Evolutionary conservation across 2,888 invertebrate genomes (phyloP).

Genomic region (Shargacucullia verbasci): DNA sequence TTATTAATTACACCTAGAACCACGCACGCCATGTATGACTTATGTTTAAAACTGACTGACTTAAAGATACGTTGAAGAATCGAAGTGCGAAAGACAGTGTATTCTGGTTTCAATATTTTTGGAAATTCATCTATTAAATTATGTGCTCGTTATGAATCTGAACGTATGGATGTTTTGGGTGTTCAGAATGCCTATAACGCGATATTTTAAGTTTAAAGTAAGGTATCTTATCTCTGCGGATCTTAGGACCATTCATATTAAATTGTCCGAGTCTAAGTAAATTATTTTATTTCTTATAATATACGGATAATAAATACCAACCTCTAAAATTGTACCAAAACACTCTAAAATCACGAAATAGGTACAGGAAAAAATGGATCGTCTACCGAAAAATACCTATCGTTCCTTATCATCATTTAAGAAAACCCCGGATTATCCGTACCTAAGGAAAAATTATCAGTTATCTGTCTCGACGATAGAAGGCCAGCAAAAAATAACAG

Average conservation of each 20-base stretch:
- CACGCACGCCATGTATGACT: slow-evolving; percentile 3
- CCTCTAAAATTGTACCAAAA: slow-evolving; percentile 1
- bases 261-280: not conserved
- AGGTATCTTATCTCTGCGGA: too few relatives aligned
- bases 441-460: slow-evolving; percentile 48
- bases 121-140: too few relatives aligned
- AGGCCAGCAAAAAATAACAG: slow-evolving; percentile 53
- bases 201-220: too few relatives aligned
- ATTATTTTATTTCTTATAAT: too few relatives aligned
- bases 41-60: too few relatives aligned
- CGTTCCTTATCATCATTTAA: slow-evolving; percentile 40
- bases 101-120: too few relatives aligned
- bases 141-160: too few relatives aligned
- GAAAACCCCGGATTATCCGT: slow-evolving; percentile 48
- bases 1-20: slow-evolving; percentile 72
- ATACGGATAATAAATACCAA: too few relatives aligned
- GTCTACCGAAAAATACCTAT: slow-evolving; percentile 42
- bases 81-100: too few relatives aligned
- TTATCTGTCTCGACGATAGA: slow-evolving; percentile 39
- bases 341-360: not conserved
- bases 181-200: too few relatives aligned
- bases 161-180: too few relatives aligned
- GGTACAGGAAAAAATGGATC: slow-evolving; percentile 27
- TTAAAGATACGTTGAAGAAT: too few relatives aligned
- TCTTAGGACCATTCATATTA: not conserved